A percentile compares a stretch with the other conserved stretches of the same genome.
Conservation (phyloP, 2,113 vertebrate genomes). For the Corythoichthys haematopterus region DNA sequence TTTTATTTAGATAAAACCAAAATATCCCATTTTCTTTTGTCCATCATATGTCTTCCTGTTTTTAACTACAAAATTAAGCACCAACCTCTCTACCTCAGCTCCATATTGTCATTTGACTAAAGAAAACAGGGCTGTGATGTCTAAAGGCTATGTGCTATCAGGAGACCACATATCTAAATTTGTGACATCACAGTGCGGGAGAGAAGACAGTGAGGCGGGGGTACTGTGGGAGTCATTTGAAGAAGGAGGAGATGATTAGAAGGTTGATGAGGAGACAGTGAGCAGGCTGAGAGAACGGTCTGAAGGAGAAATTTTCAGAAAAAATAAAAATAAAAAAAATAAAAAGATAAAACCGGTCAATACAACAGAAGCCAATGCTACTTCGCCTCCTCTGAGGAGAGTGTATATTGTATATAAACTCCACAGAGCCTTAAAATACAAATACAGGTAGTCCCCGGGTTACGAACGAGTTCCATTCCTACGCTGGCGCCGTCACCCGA, state of each 20-base stretch:
- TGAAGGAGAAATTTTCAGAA: conserved; percentile 16
- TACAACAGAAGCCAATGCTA: conserved; percentile 33
- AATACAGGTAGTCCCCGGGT: conserved; percentile 22
- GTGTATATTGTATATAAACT: conserved; percentile 27
- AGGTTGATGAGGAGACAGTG: conserved; percentile 38
- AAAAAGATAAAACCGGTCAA: conserved; percentile 7
- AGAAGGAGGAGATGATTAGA: conserved; percentile 39
- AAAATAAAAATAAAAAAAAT: too few relatives aligned
- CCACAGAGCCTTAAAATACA: conserved; percentile 26
- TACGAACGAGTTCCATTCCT: too few relatives aligned
- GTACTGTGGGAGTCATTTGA: conserved; percentile 38
- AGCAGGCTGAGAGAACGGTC: conserved; percentile 44
- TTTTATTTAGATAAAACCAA: conserved; percentile 33
- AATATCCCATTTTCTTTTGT: conserved; percentile 61
- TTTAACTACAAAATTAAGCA: conserved; percentile 20
- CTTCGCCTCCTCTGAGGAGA: conserved; percentile 23
- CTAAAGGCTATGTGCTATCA: conserved; percentile 28
- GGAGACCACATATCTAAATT: conserved; percentile 43
- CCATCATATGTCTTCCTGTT: conserved; percentile 36
- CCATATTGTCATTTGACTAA: conserved; percentile 24
- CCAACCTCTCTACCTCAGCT: conserved; percentile 20
- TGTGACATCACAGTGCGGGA: conserved; percentile 49
- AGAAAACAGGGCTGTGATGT: conserved; percentile 46
- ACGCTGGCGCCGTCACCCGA: too few relatives aligned
- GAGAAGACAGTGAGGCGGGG: conserved; percentile 20